Percentiles rank a stretch among this genome's conserved stretches.
These are phyloP conservation scores for Holothuria glaberrima DNA, from an alignment of 35 echinoderm and acorn worm genomes.

Conservation along the genomic window DNA sequence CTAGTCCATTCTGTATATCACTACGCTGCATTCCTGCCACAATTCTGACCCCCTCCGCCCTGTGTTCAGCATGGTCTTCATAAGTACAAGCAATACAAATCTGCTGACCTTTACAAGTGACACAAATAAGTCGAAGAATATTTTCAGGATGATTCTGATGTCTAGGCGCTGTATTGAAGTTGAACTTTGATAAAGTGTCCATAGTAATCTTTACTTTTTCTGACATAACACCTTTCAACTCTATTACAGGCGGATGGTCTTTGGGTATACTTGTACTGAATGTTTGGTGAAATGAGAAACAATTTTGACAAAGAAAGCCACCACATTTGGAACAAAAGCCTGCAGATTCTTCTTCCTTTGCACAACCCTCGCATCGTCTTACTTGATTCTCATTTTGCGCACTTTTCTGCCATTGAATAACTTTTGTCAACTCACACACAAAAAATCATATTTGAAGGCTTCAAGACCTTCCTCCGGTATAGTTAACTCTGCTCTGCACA, in stretches of 20 bases:
- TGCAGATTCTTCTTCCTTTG: too few species aligned
- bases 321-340: too few species aligned
- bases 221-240: not conserved
- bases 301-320: not conserved
- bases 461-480: too few species aligned
- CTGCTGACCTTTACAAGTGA: not conserved
- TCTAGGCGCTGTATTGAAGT: not conserved
- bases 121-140: not conserved
- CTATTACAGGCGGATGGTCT: not conserved
- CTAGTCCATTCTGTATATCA: not conserved
- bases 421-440: too few species aligned
- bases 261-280: too few species aligned
- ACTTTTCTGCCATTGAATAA: too few species aligned
- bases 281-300: not conserved
- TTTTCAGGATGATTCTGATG: not conserved
- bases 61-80: not conserved
- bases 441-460: too few species aligned
- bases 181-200: not conserved
- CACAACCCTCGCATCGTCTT: too few species aligned
- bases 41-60: not conserved
- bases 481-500: too few species aligned
- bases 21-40: not conserved
- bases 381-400: too few species aligned
- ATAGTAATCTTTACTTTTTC: not conserved
- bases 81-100: not conserved